Evolutionary conservation across 2,888 invertebrate genomes (phyloP), one percentile per base, ranked within the genome.

Genomic region (Nudaria mundana): DNA sequence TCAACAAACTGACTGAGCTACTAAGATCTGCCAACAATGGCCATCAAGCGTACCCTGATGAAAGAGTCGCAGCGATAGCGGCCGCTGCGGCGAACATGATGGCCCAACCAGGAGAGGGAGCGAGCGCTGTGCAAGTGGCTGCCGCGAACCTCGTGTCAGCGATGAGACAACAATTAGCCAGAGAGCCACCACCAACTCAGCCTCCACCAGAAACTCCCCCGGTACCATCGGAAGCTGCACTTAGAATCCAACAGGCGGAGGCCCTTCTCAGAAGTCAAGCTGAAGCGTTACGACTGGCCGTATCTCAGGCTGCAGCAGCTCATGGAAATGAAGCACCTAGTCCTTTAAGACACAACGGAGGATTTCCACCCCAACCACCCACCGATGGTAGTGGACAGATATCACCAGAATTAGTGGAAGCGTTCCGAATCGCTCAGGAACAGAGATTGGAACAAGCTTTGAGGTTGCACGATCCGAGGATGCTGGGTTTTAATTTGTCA

Each of bases 241-340:
- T 93, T 26, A 85, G 93, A 50, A 93, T 94, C 86, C 95, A 95
- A 66, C 93, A 94, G 63, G 94, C 95, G 1, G 95, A 95, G 75
- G 94, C 94, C 0, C 86, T 96, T 35, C 84, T 97, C 13, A 90
- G 96, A 67, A 94, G 95, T 57, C 96, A 97, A 68, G 96, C 96
- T 0, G 96, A 96, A 75, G 95, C 95, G 0, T 87, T 97, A 23
- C 90, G 96, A 63, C 78, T 96, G 42, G 96, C 96, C 22, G 96
- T 96, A 52, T 92, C 92, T 5, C 94, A 94, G 66, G 93, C 93
- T 0, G 91, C 91, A 0, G 91, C 91, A 0, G 91, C 90, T 1
- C 90, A 87, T 34, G 87, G 82, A 32, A 78, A 71, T 39, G 87
- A 83, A 39, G 68, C 77, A 1, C 64, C 76, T 8, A 85, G 84